phyloP scores from a whole-genome alignment of 2,797 vertebrate genomes.

The Microchirus variegatus region DNA sequence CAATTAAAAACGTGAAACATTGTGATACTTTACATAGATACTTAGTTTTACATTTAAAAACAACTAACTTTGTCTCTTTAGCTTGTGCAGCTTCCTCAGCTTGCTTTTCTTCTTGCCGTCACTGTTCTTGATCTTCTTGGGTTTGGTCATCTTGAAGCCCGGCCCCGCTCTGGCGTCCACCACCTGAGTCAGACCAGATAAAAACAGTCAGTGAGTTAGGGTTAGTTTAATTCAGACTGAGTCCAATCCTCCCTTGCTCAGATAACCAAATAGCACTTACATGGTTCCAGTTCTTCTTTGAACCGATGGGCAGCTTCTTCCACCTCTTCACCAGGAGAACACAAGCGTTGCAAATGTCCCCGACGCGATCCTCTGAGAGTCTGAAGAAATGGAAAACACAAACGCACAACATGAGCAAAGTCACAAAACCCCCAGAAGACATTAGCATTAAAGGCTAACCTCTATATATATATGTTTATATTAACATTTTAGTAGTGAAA shows the following conservation, averaged over 20 bases:
- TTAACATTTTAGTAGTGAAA: too few species aligned
- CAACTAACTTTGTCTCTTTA: slow-evolving; percentile 85
- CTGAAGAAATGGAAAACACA: slow-evolving; percentile 49
- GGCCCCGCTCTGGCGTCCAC: slow-evolving; percentile 87
- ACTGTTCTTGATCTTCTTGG: slow-evolving; percentile 84
- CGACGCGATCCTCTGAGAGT: slow-evolving; percentile 82
- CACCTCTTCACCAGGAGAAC: slow-evolving; percentile 86
- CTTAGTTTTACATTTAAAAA: too few species aligned
- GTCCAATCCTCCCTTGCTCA: fast-evolving
- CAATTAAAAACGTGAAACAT: too few species aligned
- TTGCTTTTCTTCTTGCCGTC: slow-evolving; percentile 86
- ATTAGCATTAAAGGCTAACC: too few species aligned
- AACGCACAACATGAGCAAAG: not conserved
- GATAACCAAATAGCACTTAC: slow-evolving; percentile 62
- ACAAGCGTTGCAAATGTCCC: slow-evolving; percentile 88
- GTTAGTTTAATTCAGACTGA: not conserved
- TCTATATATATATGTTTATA: too few species aligned
- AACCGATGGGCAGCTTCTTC: slow-evolving; percentile 86
- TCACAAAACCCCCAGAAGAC: too few species aligned
- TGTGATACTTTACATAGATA: too few species aligned
- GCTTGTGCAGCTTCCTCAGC: slow-evolving; percentile 82
- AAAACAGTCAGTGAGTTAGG: slow-evolving; percentile 1
- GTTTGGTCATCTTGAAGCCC: slow-evolving; percentile 86
- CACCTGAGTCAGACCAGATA: slow-evolving; percentile 69
- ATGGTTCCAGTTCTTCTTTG: slow-evolving; percentile 88